Evolutionary conservation across 2,113 vertebrate species (phyloP), one percentile per base, ranked within the genome.

Genomic region (Pogona vitticeps): DNA sequence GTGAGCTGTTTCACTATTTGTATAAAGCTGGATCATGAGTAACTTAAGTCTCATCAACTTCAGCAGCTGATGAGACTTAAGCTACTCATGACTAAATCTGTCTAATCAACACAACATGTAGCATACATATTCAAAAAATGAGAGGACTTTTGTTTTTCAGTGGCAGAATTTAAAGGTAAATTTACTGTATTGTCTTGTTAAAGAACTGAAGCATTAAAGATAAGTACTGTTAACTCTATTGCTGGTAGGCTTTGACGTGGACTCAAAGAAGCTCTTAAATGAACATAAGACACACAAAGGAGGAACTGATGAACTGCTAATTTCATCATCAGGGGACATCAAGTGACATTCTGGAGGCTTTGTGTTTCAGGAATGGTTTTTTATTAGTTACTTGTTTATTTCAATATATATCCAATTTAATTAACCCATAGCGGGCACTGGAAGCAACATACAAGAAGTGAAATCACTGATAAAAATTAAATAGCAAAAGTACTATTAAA

Each of bases 31-130:
- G 20, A 26, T 61, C 33, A 38, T 36, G 56, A n/a, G 1, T 12
- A 80, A 17, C 5, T 61, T 61, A 61, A 38, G 12, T 79, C 12
- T 61, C 33, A 61, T 1, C 5, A 1, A 59, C 18, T 71, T 23
- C n/a, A 36, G 17, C 10, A 36, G 13, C 31, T n/a, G n/a, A n/a
- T n/a, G n/a, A n/a, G n/a, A 15, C 33, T 78, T n/a, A 23, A n/a
- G 73, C 3, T 61, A 33, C 20, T 26, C 21, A 14, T 63, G 78
- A 14, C 33, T 59, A 21, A 23, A 63, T 59, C 77, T 61, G 31
- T 1, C 40, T n/a, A 0, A 2, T 28, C 42, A 85, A 0, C 2
- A 0, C 38, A 1, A 13, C 72, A 7, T 56, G 2, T 20, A 85
- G 15, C 18, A 61, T 36, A 46, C 26, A 61, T 85, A 59, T 79